Conservation (phyloP, 2,888 invertebrate genomes). For the Phyllotreta striolata region DNA sequence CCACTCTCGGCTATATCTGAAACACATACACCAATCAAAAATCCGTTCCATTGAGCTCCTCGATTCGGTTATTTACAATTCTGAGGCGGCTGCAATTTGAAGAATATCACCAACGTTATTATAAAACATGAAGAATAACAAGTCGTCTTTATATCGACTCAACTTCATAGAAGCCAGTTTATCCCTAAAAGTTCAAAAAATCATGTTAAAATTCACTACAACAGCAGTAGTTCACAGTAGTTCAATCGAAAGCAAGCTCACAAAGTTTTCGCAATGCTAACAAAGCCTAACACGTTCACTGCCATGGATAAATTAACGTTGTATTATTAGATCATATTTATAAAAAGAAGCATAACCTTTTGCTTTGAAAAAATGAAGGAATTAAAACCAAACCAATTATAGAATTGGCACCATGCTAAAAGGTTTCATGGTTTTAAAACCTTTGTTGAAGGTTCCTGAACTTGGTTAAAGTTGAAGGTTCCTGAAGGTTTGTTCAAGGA, state of each 20-base stretch:
- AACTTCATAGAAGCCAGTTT: conserved; percentile 95
- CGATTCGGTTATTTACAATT: conserved; percentile 77
- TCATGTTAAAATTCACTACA: background rate
- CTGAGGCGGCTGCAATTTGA: conserved; percentile 96
- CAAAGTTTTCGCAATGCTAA: background rate
- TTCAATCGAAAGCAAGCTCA: background rate
- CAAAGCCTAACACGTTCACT: background rate
- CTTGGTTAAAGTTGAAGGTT: no score
- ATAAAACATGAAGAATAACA: conserved; percentile 99
- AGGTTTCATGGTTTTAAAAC: no score
- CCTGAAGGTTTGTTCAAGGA: no score
- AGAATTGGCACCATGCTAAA: no score
- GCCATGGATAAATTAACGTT: no score
- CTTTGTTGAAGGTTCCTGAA: no score
- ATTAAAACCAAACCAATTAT: no score
- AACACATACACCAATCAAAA: conserved; percentile 30
- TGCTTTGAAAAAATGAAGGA: no score
- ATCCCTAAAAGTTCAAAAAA: conserved; percentile 69
- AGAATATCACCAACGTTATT: conserved; percentile 98
- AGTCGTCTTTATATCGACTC: conserved; percentile 97
- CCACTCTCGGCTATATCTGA: conserved; percentile 97
- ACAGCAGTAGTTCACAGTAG: background rate
- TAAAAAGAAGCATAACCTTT: no score
- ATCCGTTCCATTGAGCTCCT: background rate
- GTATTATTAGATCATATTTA: no score